Percentiles rank a stretch among this genome's conserved stretches.
phyloP scores from a whole-genome alignment of 2,888 invertebrate species.

The Microctonus aethiopoides region DNA sequence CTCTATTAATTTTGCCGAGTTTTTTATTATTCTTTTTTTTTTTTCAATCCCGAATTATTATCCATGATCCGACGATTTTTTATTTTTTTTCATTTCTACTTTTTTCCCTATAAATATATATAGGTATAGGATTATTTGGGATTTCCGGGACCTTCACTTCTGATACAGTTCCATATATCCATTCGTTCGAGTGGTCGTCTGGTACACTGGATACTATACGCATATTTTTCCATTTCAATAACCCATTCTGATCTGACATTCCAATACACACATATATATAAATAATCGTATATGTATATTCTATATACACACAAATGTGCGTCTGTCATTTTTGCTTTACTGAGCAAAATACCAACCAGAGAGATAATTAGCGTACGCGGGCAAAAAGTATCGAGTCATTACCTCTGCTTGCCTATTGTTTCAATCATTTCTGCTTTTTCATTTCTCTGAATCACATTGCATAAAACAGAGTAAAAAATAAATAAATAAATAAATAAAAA shows the following conservation, averaged over 20 bases:
- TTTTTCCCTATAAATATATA: background rate
- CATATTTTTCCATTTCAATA: constrained; percentile 30
- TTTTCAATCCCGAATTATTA: background rate
- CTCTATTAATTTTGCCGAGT: no score
- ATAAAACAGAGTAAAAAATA: no score
- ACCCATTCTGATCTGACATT: constrained; percentile 13
- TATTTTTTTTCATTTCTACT: background rate
- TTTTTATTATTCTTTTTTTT: background rate
- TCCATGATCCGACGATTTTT: background rate
- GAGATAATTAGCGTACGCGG: constrained; percentile 13
- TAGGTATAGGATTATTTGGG: constrained; percentile 14
- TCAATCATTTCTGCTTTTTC: background rate
- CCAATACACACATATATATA: background rate
- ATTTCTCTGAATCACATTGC: no score
- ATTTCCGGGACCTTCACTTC: constrained; percentile 10
- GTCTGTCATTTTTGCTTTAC: constrained; percentile 14
- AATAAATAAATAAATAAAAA: no score
- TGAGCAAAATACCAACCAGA: background rate
- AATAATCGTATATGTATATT: background rate
- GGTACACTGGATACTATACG: constrained; percentile 13
- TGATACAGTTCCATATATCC: constrained; percentile 15
- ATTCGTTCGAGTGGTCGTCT: constrained; percentile 19
- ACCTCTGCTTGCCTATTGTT: background rate
- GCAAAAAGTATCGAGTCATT: constrained; percentile 14
- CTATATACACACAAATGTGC: background rate